Evolutionary conservation across 1,140 invertebrate genomes (phyloP), one percentile per base, ranked within the genome.

Genomic region (Drosophila subobscura): DNA sequence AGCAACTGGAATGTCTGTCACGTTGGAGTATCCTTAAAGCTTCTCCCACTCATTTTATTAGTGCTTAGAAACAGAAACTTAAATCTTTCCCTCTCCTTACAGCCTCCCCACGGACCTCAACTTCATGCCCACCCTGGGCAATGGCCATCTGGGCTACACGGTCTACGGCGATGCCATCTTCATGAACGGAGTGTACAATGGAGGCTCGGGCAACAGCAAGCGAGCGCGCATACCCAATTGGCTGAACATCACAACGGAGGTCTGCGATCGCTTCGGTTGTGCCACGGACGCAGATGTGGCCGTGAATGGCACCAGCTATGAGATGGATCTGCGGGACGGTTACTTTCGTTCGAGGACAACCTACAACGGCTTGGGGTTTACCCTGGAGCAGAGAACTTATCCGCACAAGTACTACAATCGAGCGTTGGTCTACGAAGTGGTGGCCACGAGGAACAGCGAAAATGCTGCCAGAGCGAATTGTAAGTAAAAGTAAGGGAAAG

Each of bases 171-270:
- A 93, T 67, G 92, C 93, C 3, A 92, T 94, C 0, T 93, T 93
- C 47, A 93, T 94, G 91, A 94, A 94, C 55, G 93, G 93, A 0
- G 71, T 94, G 0, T 94, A 94, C 70, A 94, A 93, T 75, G 93
- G 16, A 20, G 93, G 1, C 74, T 78, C 1, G 91, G 93, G 93
- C 0, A 89, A 92, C 52, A 94, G 93, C 66, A 92, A 92, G 37
- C 86, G 93, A 25, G 93, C 93, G 1, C 91, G 93, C 8, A 93
- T 94, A 27, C 93, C 93, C 10, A 92, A 92, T 29, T 94, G 93
- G 92, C 91, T 92, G 14, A 94, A 94, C 52, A 91, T 94, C n/a
- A 74, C 16, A 14, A 50, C 73, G 0, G 61, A 83, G 41, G 25
- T 74, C 0, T 79, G 81, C 44, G 64, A 78, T 71, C 44, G 29